Percentiles rank a stretch among this genome's conserved stretches.
phyloP scores from a whole-genome alignment of 1,140 invertebrate species.

The Drosophila ambigua region DNA sequence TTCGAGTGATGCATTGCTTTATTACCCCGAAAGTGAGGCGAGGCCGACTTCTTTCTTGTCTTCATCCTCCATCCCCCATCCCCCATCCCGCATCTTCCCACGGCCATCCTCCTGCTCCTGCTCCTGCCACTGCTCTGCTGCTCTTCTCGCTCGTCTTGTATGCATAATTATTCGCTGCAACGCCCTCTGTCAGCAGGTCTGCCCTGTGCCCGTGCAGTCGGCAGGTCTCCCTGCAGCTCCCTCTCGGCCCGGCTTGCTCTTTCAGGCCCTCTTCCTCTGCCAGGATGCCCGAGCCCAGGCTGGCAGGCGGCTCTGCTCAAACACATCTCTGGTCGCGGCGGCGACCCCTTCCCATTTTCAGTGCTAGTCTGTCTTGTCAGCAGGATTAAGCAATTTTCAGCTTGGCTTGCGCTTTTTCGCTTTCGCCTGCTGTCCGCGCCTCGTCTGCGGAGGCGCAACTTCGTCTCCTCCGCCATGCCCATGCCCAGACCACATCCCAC shows the following conservation, averaged over 20 bases:
- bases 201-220: constrained; percentile 32
- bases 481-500: too few species aligned
- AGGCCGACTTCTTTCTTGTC: constrained; percentile 13
- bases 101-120: neutral
- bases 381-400: constrained; percentile 82
- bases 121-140: neutral
- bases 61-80: neutral
- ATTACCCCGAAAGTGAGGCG: constrained; percentile 66
- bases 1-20: constrained; percentile 77
- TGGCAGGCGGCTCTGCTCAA: neutral
- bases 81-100: neutral
- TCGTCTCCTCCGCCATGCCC: too few species aligned
- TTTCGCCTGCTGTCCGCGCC: constrained; percentile 57
- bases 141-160: constrained; percentile 10
- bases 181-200: constrained; percentile 70
- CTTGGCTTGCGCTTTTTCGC: constrained; percentile 65
- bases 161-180: constrained; percentile 82
- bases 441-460: constrained; percentile 28
- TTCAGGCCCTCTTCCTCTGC: neutral
- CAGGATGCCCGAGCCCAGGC: constrained; percentile 14
- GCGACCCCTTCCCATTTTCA: constrained; percentile 51
- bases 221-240: constrained; percentile 8
- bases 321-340: constrained; percentile 6
- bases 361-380: constrained; percentile 71
- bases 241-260: neutral